A percentile compares a stretch with the other conserved stretches of the same genome.
These are phyloP conservation scores for Poecilia picta DNA, from an alignment of 2,797 vertebrate genomes.

Conservation along the genomic window DNA sequence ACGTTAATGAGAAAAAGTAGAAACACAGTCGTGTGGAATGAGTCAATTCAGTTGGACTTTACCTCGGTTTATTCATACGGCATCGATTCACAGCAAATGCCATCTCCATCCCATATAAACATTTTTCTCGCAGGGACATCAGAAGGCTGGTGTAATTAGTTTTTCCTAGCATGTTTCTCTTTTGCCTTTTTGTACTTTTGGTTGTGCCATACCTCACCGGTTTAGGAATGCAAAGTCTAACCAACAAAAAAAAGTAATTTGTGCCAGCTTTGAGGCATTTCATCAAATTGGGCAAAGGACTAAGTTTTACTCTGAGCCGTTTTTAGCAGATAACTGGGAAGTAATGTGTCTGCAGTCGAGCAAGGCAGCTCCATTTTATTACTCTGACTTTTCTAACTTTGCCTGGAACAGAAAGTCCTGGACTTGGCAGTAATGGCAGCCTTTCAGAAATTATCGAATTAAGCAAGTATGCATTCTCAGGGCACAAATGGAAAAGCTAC, in stretches of 20 bases:
- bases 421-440: not conserved
- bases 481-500: not conserved
- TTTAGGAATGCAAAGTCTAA: not conserved
- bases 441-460: not conserved
- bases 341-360: not conserved
- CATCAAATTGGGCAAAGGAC: not conserved
- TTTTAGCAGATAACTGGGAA: not conserved
- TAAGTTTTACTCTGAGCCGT: not conserved
- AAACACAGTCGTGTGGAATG: not conserved
- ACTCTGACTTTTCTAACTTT: not conserved
- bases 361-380: not conserved
- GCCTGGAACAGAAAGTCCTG: not conserved
- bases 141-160: not conserved
- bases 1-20: not conserved
- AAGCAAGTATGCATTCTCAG: not conserved
- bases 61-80: not conserved
- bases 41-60: not conserved
- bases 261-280: not conserved
- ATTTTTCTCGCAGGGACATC: not conserved
- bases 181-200: not conserved
- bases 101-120: not conserved
- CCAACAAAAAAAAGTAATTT: not conserved
- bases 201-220: not conserved
- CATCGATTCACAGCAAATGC: not conserved
- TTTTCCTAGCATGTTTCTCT: not conserved